Evolutionary conservation across 2,797 vertebrate species (phyloP).

Genomic region (Emydoidea blandingii): DNA sequence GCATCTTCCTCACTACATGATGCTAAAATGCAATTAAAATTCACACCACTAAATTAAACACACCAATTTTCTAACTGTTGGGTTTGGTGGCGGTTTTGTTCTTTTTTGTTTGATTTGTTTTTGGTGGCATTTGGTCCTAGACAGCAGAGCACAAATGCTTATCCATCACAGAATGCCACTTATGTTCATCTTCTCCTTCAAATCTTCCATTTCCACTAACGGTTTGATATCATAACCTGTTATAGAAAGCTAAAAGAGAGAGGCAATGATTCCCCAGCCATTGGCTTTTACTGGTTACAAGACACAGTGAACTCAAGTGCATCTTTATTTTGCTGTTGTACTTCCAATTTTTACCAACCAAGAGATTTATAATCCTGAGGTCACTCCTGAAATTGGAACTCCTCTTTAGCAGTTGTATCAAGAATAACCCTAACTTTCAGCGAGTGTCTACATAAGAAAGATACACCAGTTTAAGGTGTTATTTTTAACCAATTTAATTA

Average conservation of each 20-base stretch:
- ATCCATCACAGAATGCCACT: slow-evolving; percentile 8
- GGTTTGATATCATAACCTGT: slow-evolving; percentile 25
- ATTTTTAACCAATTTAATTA: neutral
- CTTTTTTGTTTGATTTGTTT: neutral
- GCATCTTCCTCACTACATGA: slow-evolving; percentile 22
- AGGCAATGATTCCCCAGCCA: neutral
- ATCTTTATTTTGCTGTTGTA: neutral
- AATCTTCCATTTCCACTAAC: slow-evolving; percentile 42
- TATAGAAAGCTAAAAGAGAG: neutral
- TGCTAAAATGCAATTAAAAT: neutral
- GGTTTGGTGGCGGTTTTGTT: neutral
- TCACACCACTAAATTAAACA: neutral
- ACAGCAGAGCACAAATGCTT: neutral
- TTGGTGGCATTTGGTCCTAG: slow-evolving; percentile 3
- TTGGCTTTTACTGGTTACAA: neutral
- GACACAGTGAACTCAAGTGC: neutral
- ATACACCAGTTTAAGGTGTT: neutral
- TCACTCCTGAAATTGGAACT: neutral
- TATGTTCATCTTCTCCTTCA: neutral
- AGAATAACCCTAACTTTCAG: neutral
- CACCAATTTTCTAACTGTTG: neutral
- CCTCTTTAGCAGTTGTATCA: neutral
- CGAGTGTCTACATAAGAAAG: neutral
- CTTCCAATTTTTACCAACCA: neutral
- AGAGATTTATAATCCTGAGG: neutral